phyloP scores from a whole-genome alignment of 1,140 invertebrate genomes.

The Penaeus indicus region DNA sequence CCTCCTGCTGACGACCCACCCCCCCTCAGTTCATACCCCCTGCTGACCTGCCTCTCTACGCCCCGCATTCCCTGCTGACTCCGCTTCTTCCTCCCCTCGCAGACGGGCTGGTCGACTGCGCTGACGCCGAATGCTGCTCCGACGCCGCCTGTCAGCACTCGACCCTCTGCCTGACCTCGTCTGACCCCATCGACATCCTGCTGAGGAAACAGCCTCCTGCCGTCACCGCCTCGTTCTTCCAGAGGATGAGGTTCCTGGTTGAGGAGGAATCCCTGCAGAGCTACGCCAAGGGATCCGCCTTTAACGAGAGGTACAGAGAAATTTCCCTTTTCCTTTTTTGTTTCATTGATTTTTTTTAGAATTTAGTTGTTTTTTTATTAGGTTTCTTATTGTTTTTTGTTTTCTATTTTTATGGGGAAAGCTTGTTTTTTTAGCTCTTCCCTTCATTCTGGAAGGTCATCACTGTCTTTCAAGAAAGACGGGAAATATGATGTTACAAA shows the following conservation, averaged over 20 bases:
- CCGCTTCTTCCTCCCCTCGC: slow-evolving; percentile 66
- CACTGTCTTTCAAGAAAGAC: no score
- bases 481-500: no score
- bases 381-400: neutral
- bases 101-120: slow-evolving; percentile 97
- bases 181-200: slow-evolving; percentile 94
- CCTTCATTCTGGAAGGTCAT: no score
- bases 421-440: no score
- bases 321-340: neutral
- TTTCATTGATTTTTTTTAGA: neutral
- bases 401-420: no score
- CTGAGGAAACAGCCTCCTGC: slow-evolving; percentile 94
- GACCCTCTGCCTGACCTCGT: slow-evolving; percentile 90
- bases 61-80: no score
- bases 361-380: neutral
- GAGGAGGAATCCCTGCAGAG: slow-evolving; percentile 97
- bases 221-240: slow-evolving; percentile 97
- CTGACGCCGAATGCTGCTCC: slow-evolving; percentile 96
- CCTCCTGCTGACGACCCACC: no score
- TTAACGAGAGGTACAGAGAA: slow-evolving; percentile 93
- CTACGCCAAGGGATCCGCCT: slow-evolving; percentile 92
- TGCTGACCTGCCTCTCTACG: no score
- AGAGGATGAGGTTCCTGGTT: slow-evolving; percentile 97
- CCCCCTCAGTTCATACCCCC: no score
- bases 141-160: slow-evolving; percentile 84